A percentile compares a stretch with the other conserved stretches of the same genome.
Conservation (phyloP, 2,888 invertebrate genomes). For the Rhyacophila evoluta region DNA sequence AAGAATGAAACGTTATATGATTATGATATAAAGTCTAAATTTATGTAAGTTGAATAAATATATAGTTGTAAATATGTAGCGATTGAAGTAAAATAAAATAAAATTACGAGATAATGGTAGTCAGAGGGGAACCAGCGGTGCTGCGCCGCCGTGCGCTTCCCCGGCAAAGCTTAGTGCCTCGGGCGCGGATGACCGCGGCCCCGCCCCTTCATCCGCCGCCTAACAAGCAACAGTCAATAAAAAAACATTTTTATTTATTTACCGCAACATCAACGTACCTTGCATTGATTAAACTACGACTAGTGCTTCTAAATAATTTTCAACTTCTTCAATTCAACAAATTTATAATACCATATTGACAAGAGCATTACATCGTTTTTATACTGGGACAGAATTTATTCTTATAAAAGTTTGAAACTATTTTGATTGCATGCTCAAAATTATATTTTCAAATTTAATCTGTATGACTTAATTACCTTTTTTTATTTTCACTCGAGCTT, state of each 20-base stretch:
- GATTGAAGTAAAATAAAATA: slow-evolving; percentile 38
- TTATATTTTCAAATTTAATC: background rate
- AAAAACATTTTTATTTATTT: slow-evolving; percentile 23
- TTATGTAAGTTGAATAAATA: slow-evolving; percentile 54
- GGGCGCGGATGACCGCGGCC: slow-evolving; percentile 9
- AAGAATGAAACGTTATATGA: slow-evolving; percentile 53
- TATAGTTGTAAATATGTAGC: slow-evolving; percentile 54
- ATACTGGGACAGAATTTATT: no score
- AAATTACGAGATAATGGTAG: slow-evolving; percentile 35
- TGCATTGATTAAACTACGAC: slow-evolving; percentile 45
- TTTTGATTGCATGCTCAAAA: no score
- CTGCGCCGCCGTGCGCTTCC: slow-evolving; percentile 37
- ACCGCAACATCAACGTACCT: slow-evolving; percentile 34
- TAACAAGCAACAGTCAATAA: slow-evolving; percentile 49
- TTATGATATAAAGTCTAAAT: slow-evolving; percentile 55
- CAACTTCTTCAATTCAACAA: slow-evolving; percentile 29
- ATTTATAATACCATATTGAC: background rate
- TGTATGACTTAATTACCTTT: no score
- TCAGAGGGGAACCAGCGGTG: slow-evolving; percentile 44
- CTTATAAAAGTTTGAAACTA: no score
- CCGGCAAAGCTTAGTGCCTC: slow-evolving; percentile 54
- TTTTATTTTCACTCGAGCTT: no score
- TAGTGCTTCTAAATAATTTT: slow-evolving; percentile 34
- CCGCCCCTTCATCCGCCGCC: slow-evolving; percentile 31
- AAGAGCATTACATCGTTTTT: no score